These are phyloP conservation scores for Leptobrachium ailaonicum DNA, from an alignment of 2,113 vertebrate genomes.

Conservation along the genomic window DNA sequence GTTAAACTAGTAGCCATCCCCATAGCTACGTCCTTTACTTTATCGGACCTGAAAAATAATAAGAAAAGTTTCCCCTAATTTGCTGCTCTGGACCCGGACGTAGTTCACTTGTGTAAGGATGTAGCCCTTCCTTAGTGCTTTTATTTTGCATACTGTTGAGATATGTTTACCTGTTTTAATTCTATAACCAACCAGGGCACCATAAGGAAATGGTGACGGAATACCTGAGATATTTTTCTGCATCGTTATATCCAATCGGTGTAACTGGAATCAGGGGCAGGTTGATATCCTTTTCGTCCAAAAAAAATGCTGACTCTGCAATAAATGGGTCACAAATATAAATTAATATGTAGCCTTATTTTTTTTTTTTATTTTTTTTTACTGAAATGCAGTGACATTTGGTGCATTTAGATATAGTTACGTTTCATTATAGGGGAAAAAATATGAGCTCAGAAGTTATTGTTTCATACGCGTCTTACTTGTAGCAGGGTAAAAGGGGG, in stretches of 20 bases:
- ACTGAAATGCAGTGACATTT: neutral
- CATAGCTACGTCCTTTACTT: too few relatives aligned
- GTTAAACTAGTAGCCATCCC: too few relatives aligned
- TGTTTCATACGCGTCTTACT: slow-evolving; percentile 14
- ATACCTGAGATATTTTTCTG: slow-evolving; percentile 44
- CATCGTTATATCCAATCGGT: slow-evolving; percentile 43
- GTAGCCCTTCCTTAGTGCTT: too few relatives aligned
- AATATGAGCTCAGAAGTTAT: neutral
- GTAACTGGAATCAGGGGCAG: slow-evolving; percentile 39
- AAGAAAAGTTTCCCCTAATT: too few relatives aligned
- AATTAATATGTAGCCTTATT: neutral
- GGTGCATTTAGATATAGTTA: neutral
- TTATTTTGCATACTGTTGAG: too few relatives aligned
- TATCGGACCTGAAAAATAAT: too few relatives aligned
- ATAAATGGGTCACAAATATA: neutral
- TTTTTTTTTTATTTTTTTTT: too few relatives aligned
- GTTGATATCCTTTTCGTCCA: slow-evolving; percentile 8
- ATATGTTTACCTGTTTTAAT: too few relatives aligned
- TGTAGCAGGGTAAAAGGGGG: slow-evolving; percentile 41
- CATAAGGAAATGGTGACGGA: neutral
- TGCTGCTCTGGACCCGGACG: too few relatives aligned
- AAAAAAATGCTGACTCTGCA: slow-evolving; percentile 35
- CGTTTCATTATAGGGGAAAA: neutral
- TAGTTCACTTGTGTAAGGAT: too few relatives aligned
- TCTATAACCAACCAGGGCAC: too few relatives aligned